Conservation (phyloP, 2,113 vertebrate genomes). For the Oreotrochilus melanogaster region DNA sequence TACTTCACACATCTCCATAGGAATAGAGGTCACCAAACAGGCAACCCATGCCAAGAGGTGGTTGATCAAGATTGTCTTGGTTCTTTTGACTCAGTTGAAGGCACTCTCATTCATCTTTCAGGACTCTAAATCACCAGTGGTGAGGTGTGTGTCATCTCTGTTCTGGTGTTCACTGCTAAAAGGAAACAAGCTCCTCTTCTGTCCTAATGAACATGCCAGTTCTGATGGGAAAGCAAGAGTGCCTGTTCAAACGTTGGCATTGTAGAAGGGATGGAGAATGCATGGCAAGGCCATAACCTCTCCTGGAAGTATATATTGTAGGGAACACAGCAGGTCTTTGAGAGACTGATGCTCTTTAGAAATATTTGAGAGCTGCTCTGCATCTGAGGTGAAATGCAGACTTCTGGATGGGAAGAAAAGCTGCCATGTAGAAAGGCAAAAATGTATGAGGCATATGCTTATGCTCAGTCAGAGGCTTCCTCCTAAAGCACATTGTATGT, state of each 20-base stretch:
- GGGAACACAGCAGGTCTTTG: neutral
- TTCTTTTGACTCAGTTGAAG: neutral
- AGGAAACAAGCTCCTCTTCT: neutral
- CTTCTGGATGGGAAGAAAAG: neutral
- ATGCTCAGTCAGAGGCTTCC: neutral
- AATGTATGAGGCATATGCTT: neutral
- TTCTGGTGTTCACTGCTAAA: neutral
- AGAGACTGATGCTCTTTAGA: neutral
- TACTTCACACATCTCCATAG: neutral
- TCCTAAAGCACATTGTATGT: neutral
- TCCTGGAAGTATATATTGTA: neutral
- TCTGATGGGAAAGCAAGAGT: neutral
- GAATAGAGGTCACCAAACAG: neutral
- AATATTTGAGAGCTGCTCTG: neutral
- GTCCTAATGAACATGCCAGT: neutral
- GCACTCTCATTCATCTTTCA: neutral
- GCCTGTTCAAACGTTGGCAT: neutral
- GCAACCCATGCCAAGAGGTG: neutral
- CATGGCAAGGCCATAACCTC: neutral
- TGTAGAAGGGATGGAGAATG: neutral
- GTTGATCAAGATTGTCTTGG: neutral
- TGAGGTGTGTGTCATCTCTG: neutral
- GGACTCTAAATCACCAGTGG: accelerated
- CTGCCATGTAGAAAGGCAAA: neutral
- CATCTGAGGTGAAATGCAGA: neutral